Percentiles rank a stretch among this genome's conserved stretches.
phyloP scores from a whole-genome alignment of 2,797 vertebrate species.

The Hemibagrus guttatus region DNA sequence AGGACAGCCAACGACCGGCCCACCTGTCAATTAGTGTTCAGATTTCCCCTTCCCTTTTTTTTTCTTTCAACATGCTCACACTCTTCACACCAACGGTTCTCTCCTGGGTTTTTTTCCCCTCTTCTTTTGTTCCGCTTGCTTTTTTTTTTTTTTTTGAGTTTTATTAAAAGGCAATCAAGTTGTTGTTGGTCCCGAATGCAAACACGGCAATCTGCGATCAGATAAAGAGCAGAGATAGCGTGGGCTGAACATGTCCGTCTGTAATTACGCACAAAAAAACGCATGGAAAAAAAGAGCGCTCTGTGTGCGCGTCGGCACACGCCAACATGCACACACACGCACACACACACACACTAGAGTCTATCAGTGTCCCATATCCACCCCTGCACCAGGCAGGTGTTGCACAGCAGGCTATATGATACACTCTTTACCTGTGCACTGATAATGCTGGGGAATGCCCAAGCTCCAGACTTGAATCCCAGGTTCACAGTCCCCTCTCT shows the following conservation, averaged over 20 bases:
- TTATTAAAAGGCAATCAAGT: constrained; percentile 58
- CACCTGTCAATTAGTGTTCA: constrained; percentile 40
- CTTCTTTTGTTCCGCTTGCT: constrained; percentile 42
- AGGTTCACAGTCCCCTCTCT: constrained; percentile 49
- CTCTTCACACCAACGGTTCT: constrained; percentile 45
- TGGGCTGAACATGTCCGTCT: constrained; percentile 22
- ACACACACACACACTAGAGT: constrained; percentile 55
- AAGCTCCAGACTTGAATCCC: constrained; percentile 52
- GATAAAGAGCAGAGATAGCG: constrained; percentile 46
- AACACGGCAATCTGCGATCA: constrained; percentile 54
- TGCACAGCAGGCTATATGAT: constrained; percentile 48
- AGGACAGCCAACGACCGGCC: constrained; percentile 57
- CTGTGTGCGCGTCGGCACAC: constrained; percentile 6
- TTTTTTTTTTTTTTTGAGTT: constrained; percentile 33
- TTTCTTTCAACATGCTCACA: constrained; percentile 14
- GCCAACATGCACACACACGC: constrained; percentile 21
- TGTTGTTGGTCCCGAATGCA: constrained; percentile 46
- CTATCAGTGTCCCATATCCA: constrained; percentile 49
- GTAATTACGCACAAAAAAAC: constrained; percentile 37
- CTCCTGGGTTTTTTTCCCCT: constrained; percentile 23
- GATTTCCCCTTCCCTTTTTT: constrained; percentile 35
- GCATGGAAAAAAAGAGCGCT: not conserved
- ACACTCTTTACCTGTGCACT: constrained; percentile 52
- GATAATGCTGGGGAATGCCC: constrained; percentile 58
- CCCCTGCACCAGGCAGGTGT: constrained; percentile 48